Evolutionary conservation across 2,888 invertebrate genomes (phyloP), one percentile per base, ranked within the genome.

Genomic region (Ectemnius continuus): DNA sequence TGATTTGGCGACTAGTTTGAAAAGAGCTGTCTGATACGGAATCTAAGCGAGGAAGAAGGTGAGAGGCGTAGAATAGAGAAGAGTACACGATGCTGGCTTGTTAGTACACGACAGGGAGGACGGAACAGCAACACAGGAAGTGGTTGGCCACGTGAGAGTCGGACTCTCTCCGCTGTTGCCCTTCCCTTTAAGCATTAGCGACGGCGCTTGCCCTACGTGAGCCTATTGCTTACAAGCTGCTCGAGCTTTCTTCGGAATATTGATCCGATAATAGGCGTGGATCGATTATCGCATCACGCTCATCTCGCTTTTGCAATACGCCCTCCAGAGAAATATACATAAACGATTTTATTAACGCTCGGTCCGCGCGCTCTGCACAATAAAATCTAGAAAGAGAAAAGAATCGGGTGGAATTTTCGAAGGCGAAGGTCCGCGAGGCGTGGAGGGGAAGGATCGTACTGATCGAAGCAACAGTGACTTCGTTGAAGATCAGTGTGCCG

Each of bases 111-210:
- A 47, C 59, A 67, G 73, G 70, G 78, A 74, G 74, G 78, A 75
- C 72, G 80, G 78, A 82, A 86, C 85, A 83, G 84, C 83, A 84
- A 86, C 80, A 36, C 36, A 88, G 88, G 88, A 88, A 88, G 84
- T 75, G 72, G 79, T 77, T 70, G 74, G 78, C 83, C 82, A 85
- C 87, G 86, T 86, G 84, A 86, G 36, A 36, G 36, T 73, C 73
- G 67, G 81, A 78, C 82, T 16, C 47, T 16, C 47, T 11, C 59
- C 60, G 62, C 45, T 65, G 61, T 72, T 59, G 59, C 67, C 67
- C 67, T 64, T 76, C 61, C 68, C 80, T 82, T 80, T 82, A 82
- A 80, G 80, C 83, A 86, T 85, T 83, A 80, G 75, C 78, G 82
- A 83, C 84, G 79, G 70, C 75, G 72, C 71, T 67, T 73, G 73